A percentile compares a stretch with the other conserved stretches of the same genome.
These are phyloP conservation scores for Gobionotothen gibberifrons DNA, from an alignment of 2,797 vertebrate species.

Conservation along the genomic window DNA sequence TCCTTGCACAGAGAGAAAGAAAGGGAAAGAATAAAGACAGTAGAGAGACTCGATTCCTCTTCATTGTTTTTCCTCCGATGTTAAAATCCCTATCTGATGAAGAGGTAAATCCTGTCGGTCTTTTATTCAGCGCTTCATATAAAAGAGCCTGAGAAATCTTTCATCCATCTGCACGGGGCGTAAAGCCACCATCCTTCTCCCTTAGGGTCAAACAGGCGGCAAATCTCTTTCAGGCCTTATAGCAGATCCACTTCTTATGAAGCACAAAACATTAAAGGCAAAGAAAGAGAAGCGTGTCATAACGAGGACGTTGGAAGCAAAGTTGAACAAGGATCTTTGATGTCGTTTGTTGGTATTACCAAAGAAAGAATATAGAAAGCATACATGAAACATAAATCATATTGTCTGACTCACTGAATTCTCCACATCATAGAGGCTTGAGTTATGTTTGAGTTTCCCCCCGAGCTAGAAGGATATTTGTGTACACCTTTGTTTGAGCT, in stretches of 20 bases:
- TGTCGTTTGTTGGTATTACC: constrained; percentile 24
- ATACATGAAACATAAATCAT: constrained; percentile 27
- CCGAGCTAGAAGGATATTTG: constrained; percentile 29
- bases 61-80: constrained; percentile 63
- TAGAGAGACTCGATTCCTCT: constrained; percentile 47
- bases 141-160: constrained; percentile 55
- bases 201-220: constrained; percentile 60
- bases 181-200: constrained; percentile 53
- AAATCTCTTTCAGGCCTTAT: constrained; percentile 58
- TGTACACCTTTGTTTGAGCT: constrained; percentile 46
- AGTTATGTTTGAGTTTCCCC: constrained; percentile 23
- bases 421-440: constrained; percentile 22
- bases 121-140: constrained; percentile 46
- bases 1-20: constrained; percentile 48
- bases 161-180: constrained; percentile 57
- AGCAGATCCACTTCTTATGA: constrained; percentile 34
- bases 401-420: neutral
- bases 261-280: constrained; percentile 30
- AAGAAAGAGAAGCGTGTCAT: constrained; percentile 33
- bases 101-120: constrained; percentile 58
- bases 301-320: constrained; percentile 35
- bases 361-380: constrained; percentile 27
- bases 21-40: constrained; percentile 52
- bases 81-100: constrained; percentile 62
- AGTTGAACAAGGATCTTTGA: constrained; percentile 36